Conservation (phyloP, 2,113 vertebrate species). For the Dolichallabes microphthalmus region DNA sequence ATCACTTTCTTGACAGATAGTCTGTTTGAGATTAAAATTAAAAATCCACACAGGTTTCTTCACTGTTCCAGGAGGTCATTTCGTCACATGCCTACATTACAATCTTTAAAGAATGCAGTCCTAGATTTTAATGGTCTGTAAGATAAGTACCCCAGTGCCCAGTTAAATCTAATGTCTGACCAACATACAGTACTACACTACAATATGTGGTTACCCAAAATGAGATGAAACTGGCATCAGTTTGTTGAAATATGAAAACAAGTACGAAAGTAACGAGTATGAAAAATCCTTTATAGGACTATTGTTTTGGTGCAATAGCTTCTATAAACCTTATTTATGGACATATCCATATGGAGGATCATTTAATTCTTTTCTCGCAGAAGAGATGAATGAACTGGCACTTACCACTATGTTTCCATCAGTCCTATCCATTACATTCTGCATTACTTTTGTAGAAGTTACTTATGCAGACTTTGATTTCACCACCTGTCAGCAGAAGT, state of each 20-base stretch:
- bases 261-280: not conserved
- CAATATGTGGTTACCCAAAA: not conserved
- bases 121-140: not conserved
- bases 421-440: not conserved
- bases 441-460: not conserved
- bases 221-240: not conserved
- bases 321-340: conserved; percentile 6
- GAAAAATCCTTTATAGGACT: conserved; percentile 4
- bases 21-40: not conserved
- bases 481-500: not conserved
- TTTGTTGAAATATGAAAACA: not conserved
- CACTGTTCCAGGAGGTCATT: not conserved
- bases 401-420: not conserved
- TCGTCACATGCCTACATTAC: not conserved
- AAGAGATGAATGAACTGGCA: not conserved
- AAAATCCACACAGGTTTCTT: not conserved
- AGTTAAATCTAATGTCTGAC: not conserved
- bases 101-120: not conserved
- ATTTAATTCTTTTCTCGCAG: not conserved
- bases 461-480: not conserved
- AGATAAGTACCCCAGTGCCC: not conserved
- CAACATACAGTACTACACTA: not conserved
- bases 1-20: not conserved
- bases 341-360: conserved; percentile 15
- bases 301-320: not conserved